Conservation (phyloP, 2,888 invertebrate genomes). For the Agrilus mali region DNA sequence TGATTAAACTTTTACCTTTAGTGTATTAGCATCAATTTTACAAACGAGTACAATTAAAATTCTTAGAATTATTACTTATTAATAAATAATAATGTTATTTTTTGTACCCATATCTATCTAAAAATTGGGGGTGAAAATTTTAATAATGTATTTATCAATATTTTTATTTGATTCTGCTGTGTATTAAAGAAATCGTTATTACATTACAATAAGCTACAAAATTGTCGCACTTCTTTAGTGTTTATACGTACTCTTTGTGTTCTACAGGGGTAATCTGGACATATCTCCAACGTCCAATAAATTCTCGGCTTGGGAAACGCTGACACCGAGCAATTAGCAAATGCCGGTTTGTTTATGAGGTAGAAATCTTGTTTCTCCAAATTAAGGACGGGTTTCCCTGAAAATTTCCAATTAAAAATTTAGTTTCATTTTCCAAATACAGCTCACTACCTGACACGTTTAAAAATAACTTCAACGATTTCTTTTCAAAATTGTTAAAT, state of each 20-base stretch:
- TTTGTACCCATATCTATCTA: no score
- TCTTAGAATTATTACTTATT: no score
- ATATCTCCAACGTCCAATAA: constrained; percentile 40
- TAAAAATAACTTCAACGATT: constrained; percentile 37
- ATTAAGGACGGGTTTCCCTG: constrained; percentile 38
- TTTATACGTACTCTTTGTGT: constrained; percentile 20
- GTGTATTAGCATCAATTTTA: no score
- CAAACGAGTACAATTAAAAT: no score
- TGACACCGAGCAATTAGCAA: constrained; percentile 38
- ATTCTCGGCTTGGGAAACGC: constrained; percentile 46
- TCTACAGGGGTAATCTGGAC: constrained; percentile 28
- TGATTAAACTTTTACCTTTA: no score
- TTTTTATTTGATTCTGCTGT: no score
- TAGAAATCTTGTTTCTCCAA: constrained; percentile 32
- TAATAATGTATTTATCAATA: no score
- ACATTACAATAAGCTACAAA: no score
- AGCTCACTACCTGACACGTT: constrained; percentile 36
- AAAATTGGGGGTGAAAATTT: no score
- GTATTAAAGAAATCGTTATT: no score
- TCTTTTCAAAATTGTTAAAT: constrained; percentile 32
- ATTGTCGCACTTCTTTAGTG: no score
- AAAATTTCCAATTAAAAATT: constrained; percentile 15
- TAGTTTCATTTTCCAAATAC: not conserved
- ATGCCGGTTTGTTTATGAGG: constrained; percentile 30
- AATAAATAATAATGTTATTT: no score